Base-by-base conservation (phyloP, 2,113 vertebrate species). In the Thalassoma bifasciatum region DNA sequence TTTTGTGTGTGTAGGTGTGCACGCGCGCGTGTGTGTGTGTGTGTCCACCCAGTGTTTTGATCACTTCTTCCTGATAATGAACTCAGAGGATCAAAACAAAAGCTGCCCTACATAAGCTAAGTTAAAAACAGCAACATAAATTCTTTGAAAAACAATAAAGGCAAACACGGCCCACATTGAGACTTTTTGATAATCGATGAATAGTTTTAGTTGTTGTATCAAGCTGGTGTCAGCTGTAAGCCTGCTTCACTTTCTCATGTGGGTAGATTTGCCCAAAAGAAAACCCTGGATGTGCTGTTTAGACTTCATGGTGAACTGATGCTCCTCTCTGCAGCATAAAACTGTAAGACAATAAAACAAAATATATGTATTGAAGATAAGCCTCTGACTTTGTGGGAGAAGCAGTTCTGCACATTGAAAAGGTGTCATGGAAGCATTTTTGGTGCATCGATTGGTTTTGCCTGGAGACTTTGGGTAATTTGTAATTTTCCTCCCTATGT, bases 1-100 rank as follows among this genome's bases (percentile, higher is more conserved):
- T 66, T 80, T 44, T 79, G 64, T 17, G 2, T 47, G 30, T 36
- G 46, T 17, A 2, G 67, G 10, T 46, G 1, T 63, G 36, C 34
- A 51, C 56, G 47, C 46, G 65, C 50, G 26, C 38, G 44, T 30
- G 30, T 30, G 59, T 44, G 22, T 12, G 40, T 42, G 38, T 11
- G 30, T 54, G 37, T 72, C 54, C 58, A 40, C n/a, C 24, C 10
- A 1, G 26, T 8, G 24, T 75, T 82, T 75, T 75, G 23, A 79
- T 86, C 9, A 51, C 70, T 77, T 68, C 12, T 34, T 54, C 5
- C 19, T 64, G 58, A 53, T 72, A 66, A 37, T 2, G 3, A 83
- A 66, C 51, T 36, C 38, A 34, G 40, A 62, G 66, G 66, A 82
- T 77, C 51, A 75, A 66, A 87, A 76, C 36, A 68, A 57, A 61